Evolutionary conservation across 2,113 vertebrate genomes (phyloP), one percentile per base, ranked within the genome.

Genomic region (Laterallus jamaicensis): DNA sequence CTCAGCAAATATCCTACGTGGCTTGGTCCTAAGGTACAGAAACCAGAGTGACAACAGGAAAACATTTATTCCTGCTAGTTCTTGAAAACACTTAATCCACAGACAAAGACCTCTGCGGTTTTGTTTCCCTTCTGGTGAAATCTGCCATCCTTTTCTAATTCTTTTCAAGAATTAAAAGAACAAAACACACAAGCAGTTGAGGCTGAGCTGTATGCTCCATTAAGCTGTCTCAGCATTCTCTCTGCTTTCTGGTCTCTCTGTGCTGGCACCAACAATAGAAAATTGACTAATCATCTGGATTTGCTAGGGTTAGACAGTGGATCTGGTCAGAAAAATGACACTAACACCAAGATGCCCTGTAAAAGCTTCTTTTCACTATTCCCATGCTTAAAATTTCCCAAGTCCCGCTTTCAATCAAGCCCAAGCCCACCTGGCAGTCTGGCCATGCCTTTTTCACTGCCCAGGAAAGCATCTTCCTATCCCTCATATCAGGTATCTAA

Each of bases 91-190:
- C 58, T 82, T 90, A 80, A 88, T 76, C 54, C 86, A 42, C 63
- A 81, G 55, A 81, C 63, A 90, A 75, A 91, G 50, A 73, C 20
- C 17, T 20, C 64, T 75, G 74, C 66, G 96, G 86, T 75, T 79
- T 93, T 91, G 77, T 89, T 91, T 91, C 40, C 50, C 40, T 96
- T 91, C 70, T 93, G 74, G 35, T 87, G 67, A 91, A 91, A 89
- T 94, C 26, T 67, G 44, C 66, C 77, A 92, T 85, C 11, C 67
- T 92, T 82, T 96, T 66, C 62, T 74, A 86, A 82, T 82, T 91
- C 74, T 89, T 93, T 91, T 88, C 44, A 94, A 93, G 90, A 88
- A 93, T 64, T 83, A 71, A 74, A 88, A 77, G 78, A 83, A 78
- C 73, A 91, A 95, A 81, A 55, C 74, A 90, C 5, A 5, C 26